Percentiles rank a stretch among this genome's conserved stretches.
phyloP scores from a whole-genome alignment of 1,140 invertebrate species.

The Lasioglossum albipes region DNA sequence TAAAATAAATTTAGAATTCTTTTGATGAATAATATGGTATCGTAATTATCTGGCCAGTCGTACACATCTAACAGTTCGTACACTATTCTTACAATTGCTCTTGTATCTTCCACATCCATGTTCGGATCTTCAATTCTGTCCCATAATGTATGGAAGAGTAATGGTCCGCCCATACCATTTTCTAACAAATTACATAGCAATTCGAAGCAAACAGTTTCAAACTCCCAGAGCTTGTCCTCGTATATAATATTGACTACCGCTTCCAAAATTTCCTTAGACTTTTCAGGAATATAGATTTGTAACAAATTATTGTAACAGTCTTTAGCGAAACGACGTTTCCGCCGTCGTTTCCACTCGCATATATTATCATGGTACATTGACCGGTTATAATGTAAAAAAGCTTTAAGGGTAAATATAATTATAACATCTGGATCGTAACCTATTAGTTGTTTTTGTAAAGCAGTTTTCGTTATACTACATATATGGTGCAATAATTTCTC shows the following conservation, averaged over 20 bases:
- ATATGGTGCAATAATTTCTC: constrained; percentile 43
- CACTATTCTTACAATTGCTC: constrained; percentile 74
- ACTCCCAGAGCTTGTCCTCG: constrained; percentile 66
- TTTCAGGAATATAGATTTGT: constrained; percentile 58
- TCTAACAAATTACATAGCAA: constrained; percentile 61
- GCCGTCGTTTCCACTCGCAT: constrained; percentile 64
- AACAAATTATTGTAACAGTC: constrained; percentile 66
- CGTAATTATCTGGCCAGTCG: constrained; percentile 77
- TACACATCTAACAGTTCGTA: constrained; percentile 78
- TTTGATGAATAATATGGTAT: constrained; percentile 71
- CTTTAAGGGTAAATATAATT: constrained; percentile 59
- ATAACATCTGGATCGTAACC: constrained; percentile 49
- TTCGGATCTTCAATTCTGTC: constrained; percentile 60
- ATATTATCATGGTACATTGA: constrained; percentile 31
- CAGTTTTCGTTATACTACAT: constrained; percentile 23
- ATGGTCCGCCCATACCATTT: constrained; percentile 40
- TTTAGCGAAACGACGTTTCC: constrained; percentile 56
- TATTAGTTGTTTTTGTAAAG: constrained; percentile 54
- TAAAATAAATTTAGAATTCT: constrained; percentile 79
- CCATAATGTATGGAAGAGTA: constrained; percentile 62
- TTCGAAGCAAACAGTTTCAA: constrained; percentile 65
- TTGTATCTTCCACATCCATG: constrained; percentile 39
- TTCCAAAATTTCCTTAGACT: constrained; percentile 53
- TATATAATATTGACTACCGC: constrained; percentile 62
- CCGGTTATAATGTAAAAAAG: constrained; percentile 57